Conservation (phyloP, 1,140 invertebrate species). For the Sarcophaga peregrina region DNA sequence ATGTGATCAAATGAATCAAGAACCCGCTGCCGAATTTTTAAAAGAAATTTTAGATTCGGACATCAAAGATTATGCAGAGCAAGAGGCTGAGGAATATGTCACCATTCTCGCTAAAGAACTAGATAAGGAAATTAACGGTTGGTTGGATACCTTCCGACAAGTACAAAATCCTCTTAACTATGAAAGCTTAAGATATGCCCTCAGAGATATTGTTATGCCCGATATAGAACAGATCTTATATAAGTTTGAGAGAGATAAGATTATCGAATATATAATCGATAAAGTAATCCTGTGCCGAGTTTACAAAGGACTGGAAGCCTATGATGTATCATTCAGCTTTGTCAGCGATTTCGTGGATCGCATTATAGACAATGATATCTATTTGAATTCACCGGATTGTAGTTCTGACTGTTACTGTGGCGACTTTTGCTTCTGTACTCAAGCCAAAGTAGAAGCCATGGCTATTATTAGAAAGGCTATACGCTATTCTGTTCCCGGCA, state of each 20-base stretch:
- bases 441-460: conserved; percentile 46
- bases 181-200: conserved; percentile 51
- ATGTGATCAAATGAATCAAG: conserved; percentile 69
- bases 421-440: background rate
- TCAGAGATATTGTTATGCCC: conserved; percentile 50
- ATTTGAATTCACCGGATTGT: conserved; percentile 54
- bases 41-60: conserved; percentile 73
- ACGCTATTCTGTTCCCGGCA: conserved; percentile 54
- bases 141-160: conserved; percentile 66
- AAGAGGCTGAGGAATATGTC: conserved; percentile 70
- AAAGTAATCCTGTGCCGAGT: conserved; percentile 53
- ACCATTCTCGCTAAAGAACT: conserved; percentile 70
- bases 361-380: conserved; percentile 57
- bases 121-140: conserved; percentile 66
- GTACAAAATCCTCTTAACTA: conserved; percentile 65
- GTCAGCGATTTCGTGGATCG: conserved; percentile 55
- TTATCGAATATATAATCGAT: conserved; percentile 53
- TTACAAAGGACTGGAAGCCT: conserved; percentile 49
- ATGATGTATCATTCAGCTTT: conserved; percentile 50
- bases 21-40: conserved; percentile 74
- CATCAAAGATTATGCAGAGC: conserved; percentile 71
- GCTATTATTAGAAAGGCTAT: conserved; percentile 58
- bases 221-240: conserved; percentile 43
- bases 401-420: conserved; percentile 49
- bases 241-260: conserved; percentile 46